Conservation (phyloP, 64 coral and sea anemone species). For the Dendrophyllia cribrosa region DNA sequence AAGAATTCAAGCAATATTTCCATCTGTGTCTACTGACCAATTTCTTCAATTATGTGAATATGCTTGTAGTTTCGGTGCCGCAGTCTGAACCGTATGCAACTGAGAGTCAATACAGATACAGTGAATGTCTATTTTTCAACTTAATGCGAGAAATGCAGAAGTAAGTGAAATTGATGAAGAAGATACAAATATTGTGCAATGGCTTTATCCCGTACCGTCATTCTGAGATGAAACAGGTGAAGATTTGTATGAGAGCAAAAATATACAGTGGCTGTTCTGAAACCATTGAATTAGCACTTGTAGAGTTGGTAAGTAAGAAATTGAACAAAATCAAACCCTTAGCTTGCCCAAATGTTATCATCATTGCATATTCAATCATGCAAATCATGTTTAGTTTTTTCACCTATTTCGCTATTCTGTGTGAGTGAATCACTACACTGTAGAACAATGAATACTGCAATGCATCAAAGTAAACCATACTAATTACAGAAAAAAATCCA, state of each 20-base stretch:
- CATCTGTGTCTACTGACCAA: background rate
- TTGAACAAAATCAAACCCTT: background rate
- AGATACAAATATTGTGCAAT: constrained; percentile 32
- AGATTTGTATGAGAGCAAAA: constrained; percentile 1
- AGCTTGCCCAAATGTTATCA: no score
- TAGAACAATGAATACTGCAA: no score
- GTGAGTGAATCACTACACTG: no score
- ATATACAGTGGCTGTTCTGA: background rate
- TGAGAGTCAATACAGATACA: background rate
- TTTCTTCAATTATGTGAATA: constrained; percentile 16
- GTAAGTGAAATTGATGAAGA: background rate
- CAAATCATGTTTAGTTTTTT: no score
- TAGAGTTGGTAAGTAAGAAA: constrained; percentile 18
- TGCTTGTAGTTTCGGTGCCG: constrained; percentile 33
- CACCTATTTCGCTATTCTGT: no score
- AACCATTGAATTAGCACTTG: background rate
- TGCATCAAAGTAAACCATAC: no score
- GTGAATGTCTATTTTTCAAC: background rate
- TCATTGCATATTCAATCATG: no score
- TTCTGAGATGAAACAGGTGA: background rate
- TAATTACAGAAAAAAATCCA: no score
- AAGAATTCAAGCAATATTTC: background rate
- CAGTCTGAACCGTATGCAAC: background rate
- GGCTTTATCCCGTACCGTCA: background rate
- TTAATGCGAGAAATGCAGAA: background rate